Evolutionary conservation across 2,888 invertebrate genomes (phyloP).

Genomic region (Venusia cambrica): DNA sequence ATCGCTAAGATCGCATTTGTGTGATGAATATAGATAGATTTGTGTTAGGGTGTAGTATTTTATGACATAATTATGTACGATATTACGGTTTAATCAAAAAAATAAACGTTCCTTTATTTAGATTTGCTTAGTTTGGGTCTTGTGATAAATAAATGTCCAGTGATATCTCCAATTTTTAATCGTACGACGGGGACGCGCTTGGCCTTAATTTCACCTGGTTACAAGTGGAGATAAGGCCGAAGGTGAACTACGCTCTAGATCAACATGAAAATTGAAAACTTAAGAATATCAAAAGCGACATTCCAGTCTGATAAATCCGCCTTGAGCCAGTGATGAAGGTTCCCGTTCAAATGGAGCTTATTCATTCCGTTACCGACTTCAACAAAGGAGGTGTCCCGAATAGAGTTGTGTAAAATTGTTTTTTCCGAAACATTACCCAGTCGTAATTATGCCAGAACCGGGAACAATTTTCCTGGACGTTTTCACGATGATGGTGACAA

Average conservation of each 20-base stretch:
- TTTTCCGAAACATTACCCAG: constrained; percentile 75
- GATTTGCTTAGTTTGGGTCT: too few relatives aligned
- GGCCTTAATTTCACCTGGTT: too few relatives aligned
- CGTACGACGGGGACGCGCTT: too few relatives aligned
- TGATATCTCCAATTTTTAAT: too few relatives aligned
- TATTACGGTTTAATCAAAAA: too few relatives aligned
- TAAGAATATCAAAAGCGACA: constrained; percentile 43
- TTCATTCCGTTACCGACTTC: constrained; percentile 58
- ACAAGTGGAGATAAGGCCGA: neutral
- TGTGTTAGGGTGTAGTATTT: too few relatives aligned
- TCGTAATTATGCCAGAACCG: constrained; percentile 72
- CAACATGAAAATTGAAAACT: constrained; percentile 47
- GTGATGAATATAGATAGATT: too few relatives aligned
- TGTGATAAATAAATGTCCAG: too few relatives aligned
- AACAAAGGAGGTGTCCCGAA: constrained; percentile 28
- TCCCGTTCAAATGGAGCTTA: constrained; percentile 6
- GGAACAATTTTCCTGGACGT: constrained; percentile 71
- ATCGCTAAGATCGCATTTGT: too few relatives aligned
- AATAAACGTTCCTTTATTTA: too few relatives aligned
- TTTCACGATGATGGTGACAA: constrained; percentile 72
- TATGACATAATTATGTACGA: too few relatives aligned
- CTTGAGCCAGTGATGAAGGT: constrained; percentile 6
- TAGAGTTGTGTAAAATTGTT: constrained; percentile 78
- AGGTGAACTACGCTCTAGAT: neutral
- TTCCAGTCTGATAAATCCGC: constrained; percentile 3